A percentile compares a stretch with the other conserved stretches of the same genome.
These are phyloP conservation scores for Aphelenchoides avenae DNA, from an alignment of 1,140 invertebrate species.

Conservation along the genomic window DNA sequence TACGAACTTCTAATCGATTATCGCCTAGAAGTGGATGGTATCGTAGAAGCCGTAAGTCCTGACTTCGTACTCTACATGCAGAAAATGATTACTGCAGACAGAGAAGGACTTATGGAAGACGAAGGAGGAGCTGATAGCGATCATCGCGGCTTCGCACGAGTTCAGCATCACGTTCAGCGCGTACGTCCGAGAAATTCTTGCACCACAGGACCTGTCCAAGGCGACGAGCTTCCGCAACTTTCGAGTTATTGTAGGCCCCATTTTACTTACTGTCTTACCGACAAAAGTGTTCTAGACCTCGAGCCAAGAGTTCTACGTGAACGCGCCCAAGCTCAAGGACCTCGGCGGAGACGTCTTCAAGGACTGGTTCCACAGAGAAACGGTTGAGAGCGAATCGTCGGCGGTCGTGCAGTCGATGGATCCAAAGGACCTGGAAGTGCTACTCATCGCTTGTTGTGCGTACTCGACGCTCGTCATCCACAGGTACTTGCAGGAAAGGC, in stretches of 20 bases:
- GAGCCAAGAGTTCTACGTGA: slow-evolving; percentile 34
- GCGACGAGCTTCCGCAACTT: slow-evolving; percentile 15
- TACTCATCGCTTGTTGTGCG: slow-evolving; percentile 37
- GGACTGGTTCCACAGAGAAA: slow-evolving; percentile 33
- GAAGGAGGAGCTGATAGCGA: slow-evolving; percentile 1
- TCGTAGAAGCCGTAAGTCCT: slow-evolving; percentile 9
- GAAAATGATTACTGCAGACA: slow-evolving; percentile 4
- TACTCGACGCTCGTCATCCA: slow-evolving; percentile 36
- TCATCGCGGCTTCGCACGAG: slow-evolving; percentile 1
- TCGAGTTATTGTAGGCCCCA: slow-evolving; percentile 11
- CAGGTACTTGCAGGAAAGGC: slow-evolving; percentile 20
- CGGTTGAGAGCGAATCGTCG: slow-evolving; percentile 28
- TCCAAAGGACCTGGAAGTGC: slow-evolving; percentile 26
- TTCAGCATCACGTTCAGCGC: slow-evolving; percentile 3
- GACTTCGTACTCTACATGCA: background rate
- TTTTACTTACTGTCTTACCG: background rate
- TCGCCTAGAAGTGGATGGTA: slow-evolving; percentile 11
- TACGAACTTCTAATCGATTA: slow-evolving; percentile 13
- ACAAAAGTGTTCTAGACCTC: slow-evolving; percentile 22
- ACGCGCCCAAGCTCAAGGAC: slow-evolving; percentile 27
- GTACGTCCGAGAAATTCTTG: slow-evolving; percentile 13
- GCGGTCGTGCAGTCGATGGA: slow-evolving; percentile 22
- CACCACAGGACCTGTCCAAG: slow-evolving; percentile 13
- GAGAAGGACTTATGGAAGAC: slow-evolving; percentile 11
- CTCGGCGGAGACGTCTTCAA: slow-evolving; percentile 36